Base-by-base conservation (phyloP, 2,888 invertebrate genomes). In the Lithosia quadra region DNA sequence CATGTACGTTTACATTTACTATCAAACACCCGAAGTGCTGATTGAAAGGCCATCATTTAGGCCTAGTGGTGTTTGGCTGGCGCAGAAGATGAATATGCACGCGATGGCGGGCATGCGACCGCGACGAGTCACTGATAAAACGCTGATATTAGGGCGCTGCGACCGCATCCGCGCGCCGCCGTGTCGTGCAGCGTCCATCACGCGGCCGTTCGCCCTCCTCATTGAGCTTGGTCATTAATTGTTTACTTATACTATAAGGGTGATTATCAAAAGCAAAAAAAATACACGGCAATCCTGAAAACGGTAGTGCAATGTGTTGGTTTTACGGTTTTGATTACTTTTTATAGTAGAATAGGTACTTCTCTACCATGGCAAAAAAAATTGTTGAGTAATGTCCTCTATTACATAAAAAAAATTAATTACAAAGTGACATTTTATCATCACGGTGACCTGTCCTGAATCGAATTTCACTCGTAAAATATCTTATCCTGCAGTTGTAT, bases 91-190 rank as follows among this genome's bases (percentile, higher is more conserved):
- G 22, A 71, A 72, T 73, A 74, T 71, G 66, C 62, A 68, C 68
- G 72, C 66, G 67, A 68, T 72, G 59, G 79, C 76, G 73, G 73
- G 76, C 72, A 76, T 78, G 80, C 76, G 82, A 84, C 86, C 88
- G 84, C 89, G 84, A 60, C 82, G 78, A 71, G 87, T 86, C 91
- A 88, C 90, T 94, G 94, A 94, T 92, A 93, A 92, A 94, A 92
- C 90, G 91, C 82, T 86, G 89, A 91, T 93, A 93, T 94, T 93
- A 94, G 88, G 87, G 85, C 86, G 86, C 88, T 84, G 88, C 86
- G 84, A 84, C 88, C 86, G 85, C 87, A 84, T 36, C 67, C 63
- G 43, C 39, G 73, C 78, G 79, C 72, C 83, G 79, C 84, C 33
- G 58, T 58, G 81, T 69, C 84, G 82, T 85, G 84, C 68, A 82